Evolutionary conservation across 2,888 invertebrate species (phyloP).

Genomic region (Sphaerolaimus hirsutus): DNA sequence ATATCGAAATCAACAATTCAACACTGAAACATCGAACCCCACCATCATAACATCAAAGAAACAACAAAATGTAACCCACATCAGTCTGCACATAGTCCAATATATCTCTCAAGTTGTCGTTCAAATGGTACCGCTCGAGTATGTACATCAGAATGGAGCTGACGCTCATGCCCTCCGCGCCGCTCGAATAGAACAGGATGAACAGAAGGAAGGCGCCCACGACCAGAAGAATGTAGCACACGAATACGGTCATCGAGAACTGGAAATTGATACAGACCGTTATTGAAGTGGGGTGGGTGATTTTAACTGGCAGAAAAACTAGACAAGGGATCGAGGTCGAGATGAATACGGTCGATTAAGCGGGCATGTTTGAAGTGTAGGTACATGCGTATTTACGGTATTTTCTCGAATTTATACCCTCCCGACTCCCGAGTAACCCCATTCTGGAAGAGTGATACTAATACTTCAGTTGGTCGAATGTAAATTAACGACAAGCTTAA

Average conservation of each 20-base stretch:
- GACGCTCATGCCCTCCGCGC: constrained; percentile 16
- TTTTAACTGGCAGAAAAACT: background rate
- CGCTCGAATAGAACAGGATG: constrained; percentile 22
- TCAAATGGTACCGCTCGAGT: constrained; percentile 19
- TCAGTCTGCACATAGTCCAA: constrained; percentile 22
- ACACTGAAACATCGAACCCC: no score
- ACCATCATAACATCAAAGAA: no score
- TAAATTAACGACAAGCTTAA: no score
- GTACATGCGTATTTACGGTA: no score
- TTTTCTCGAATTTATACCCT: no score
- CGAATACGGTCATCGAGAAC: constrained; percentile 20
- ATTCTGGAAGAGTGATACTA: no score
- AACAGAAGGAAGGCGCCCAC: constrained; percentile 17
- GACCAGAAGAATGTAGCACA: constrained; percentile 19
- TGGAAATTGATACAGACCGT: no score
- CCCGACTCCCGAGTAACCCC: no score
- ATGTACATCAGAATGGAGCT: constrained; percentile 17
- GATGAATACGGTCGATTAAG: no score
- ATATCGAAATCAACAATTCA: no score
- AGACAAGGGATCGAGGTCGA: background rate
- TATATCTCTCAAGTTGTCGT: constrained; percentile 21
- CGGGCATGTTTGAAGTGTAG: no score
- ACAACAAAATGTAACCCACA: constrained; percentile 10
- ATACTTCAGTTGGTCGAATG: no score
- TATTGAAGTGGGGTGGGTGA: background rate